Evolutionary conservation across 2,113 vertebrate species (phyloP).

Genomic region (Daubentonia madagascariensis): DNA sequence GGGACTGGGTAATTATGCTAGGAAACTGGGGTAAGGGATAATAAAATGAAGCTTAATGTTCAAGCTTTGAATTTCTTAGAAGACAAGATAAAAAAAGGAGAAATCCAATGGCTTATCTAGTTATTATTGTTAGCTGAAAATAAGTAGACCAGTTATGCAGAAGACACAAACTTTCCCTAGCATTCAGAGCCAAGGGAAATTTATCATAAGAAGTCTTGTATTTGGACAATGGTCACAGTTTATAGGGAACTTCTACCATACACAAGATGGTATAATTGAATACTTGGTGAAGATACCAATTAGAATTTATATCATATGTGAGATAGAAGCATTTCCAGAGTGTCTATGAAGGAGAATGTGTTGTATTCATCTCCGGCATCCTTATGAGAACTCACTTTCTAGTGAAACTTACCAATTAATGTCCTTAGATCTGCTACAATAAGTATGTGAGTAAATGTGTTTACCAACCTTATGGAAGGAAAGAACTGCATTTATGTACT

Average conservation of each 20-base stretch:
- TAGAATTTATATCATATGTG: neutral
- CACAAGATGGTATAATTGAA: neutral
- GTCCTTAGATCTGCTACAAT: neutral
- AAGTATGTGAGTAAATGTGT: neutral
- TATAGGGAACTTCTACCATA: neutral
- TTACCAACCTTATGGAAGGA: neutral
- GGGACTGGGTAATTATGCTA: neutral
- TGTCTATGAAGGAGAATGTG: neutral
- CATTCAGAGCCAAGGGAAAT: neutral
- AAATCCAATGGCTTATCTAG: neutral
- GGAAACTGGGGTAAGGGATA: neutral
- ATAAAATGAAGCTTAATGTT: neutral
- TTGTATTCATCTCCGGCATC: neutral
- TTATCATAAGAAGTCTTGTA: neutral
- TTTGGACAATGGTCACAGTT: neutral
- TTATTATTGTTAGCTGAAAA: neutral
- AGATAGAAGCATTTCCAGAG: neutral
- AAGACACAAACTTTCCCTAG: neutral
- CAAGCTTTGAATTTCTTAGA: neutral
- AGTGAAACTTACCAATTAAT: neutral
- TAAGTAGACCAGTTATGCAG: neutral
- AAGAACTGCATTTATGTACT: neutral
- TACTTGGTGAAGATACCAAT: neutral
- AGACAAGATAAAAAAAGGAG: neutral
- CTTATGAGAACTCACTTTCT: neutral